These are phyloP conservation scores for Anthopleura sola DNA, from an alignment of 64 coral and sea anemone species.

Conservation along the genomic window DNA sequence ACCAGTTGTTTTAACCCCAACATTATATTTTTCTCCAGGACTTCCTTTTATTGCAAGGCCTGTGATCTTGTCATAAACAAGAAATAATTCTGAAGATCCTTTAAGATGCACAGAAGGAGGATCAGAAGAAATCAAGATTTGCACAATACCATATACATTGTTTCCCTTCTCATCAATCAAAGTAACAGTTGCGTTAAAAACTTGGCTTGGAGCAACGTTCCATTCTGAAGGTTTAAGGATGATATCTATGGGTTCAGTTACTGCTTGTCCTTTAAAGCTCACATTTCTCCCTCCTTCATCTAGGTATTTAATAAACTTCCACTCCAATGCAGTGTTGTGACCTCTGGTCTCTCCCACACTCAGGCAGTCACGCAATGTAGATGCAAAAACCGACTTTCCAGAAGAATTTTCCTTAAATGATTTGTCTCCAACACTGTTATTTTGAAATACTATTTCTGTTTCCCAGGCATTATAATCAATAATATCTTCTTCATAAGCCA, in stretches of 20 bases:
- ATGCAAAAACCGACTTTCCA: slow-evolving; percentile 63
- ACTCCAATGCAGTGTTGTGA: slow-evolving; percentile 55
- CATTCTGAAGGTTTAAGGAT: slow-evolving; percentile 27
- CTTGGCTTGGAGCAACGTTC: slow-evolving; percentile 68
- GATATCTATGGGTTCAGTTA: slow-evolving; percentile 72
- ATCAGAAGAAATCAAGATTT: slow-evolving; percentile 22
- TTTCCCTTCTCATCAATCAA: slow-evolving; percentile 64
- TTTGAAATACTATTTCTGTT: slow-evolving; percentile 46
- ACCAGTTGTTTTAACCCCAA: slow-evolving; percentile 61
- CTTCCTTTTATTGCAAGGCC: slow-evolving; percentile 40
- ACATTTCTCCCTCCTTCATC: slow-evolving; percentile 17
- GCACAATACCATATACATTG: slow-evolving; percentile 55
- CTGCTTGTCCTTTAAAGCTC: slow-evolving; percentile 25
- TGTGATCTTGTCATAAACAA: slow-evolving; percentile 24
- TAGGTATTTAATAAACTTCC: slow-evolving; percentile 61
- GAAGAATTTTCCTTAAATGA: neutral
- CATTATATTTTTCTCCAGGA: slow-evolving; percentile 30
- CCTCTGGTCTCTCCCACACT: slow-evolving; percentile 30
- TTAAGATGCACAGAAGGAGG: slow-evolving; percentile 8
- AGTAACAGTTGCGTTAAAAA: slow-evolving; percentile 55
- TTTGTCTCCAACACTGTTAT: slow-evolving; percentile 38
- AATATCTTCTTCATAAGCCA: slow-evolving; percentile 41
- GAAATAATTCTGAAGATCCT: slow-evolving; percentile 60
- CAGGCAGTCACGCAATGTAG: slow-evolving; percentile 63
- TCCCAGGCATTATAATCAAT: slow-evolving; percentile 61